phyloP scores from a whole-genome alignment of 2,113 vertebrate species.

The Callionymus lyra region DNA sequence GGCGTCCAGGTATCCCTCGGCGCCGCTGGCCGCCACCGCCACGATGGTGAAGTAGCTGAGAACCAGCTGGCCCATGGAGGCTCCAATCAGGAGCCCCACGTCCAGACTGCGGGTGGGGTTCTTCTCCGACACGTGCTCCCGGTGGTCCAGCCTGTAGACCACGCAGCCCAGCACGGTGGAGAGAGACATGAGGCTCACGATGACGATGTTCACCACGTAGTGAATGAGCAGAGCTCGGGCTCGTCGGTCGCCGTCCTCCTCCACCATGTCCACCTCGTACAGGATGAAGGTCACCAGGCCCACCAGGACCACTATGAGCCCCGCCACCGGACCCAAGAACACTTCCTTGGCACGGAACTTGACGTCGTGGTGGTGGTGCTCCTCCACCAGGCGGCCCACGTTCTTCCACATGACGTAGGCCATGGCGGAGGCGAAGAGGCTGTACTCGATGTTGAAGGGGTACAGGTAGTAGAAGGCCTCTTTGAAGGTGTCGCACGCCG shows the following conservation, averaged over 20 bases:
- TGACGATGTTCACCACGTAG: slow-evolving; percentile 73
- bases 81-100: slow-evolving; percentile 76
- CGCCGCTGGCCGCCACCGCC: slow-evolving; percentile 66
- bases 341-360: slow-evolving; percentile 63
- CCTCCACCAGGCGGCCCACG: slow-evolving; percentile 71
- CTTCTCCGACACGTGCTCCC: slow-evolving; percentile 76
- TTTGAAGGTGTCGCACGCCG: slow-evolving; percentile 74
- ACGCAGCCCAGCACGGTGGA: slow-evolving; percentile 67
- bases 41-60: slow-evolving; percentile 84
- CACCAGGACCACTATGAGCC: slow-evolving; percentile 66
- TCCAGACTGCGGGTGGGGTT: slow-evolving; percentile 83
- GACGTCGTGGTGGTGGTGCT: slow-evolving; percentile 53
- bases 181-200: slow-evolving; percentile 75
- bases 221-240: slow-evolving; percentile 68
- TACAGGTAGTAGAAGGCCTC: slow-evolving; percentile 83
- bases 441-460: slow-evolving; percentile 92
- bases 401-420: slow-evolving; percentile 95
- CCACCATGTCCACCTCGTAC: slow-evolving; percentile 69
- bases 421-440: slow-evolving; percentile 87
- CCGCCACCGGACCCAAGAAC: slow-evolving; percentile 64
- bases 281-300: slow-evolving; percentile 77
- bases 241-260: slow-evolving; percentile 21
- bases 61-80: slow-evolving; percentile 77
- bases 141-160: slow-evolving; percentile 77
- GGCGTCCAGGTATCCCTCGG: slow-evolving; percentile 46